Evolutionary conservation across 2,113 vertebrate species (phyloP), one percentile per base, ranked within the genome.

Genomic region (Quiscalus mexicanus): DNA sequence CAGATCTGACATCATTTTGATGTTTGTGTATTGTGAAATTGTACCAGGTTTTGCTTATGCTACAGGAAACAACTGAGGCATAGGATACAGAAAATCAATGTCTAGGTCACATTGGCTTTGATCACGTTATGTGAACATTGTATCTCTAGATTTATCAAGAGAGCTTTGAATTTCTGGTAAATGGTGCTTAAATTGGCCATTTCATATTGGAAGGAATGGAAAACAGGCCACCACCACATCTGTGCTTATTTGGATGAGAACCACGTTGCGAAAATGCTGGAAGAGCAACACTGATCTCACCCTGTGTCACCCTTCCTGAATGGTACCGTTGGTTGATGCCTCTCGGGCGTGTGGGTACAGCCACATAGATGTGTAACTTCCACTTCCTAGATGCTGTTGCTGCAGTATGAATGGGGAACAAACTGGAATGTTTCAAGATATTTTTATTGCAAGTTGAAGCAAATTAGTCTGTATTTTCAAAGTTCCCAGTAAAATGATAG

Each of bases 401-500:
- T 96, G 89, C 95, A 97, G 92, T 77, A 37, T 90, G 94, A 93
- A 95, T 33, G 71, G 97, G 94, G 92, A 96, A 97, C 95, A 97
- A 98, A 98, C 98, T 98, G 97, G 98, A 98, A 98, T 83, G 96
- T 96, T 96, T 97, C 60, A 89, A 70, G 84, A 91, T 96, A 87
- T 83, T 97, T 96, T 96, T 96, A 91, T 95, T 95, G 88, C 81
- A 92, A 95, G 94, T 90, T 92, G 84, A 89, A 84, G 90, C 85
- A 89, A 87, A 62, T 65, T 88, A 93, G 69, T 96, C 95, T 37
- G 77, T 97, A 93, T 97, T 96, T 98, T 96, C 84, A 80, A 83
- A 91, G 69, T 94, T 96, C 96, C 37, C 77, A 87, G 95, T 95
- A 80, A 97, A 92, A 91, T 22, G 39, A 89, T 77, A 97, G 91